These are phyloP conservation scores for Aphrophora alni DNA, from an alignment of 2,888 invertebrate species.

Conservation along the genomic window DNA sequence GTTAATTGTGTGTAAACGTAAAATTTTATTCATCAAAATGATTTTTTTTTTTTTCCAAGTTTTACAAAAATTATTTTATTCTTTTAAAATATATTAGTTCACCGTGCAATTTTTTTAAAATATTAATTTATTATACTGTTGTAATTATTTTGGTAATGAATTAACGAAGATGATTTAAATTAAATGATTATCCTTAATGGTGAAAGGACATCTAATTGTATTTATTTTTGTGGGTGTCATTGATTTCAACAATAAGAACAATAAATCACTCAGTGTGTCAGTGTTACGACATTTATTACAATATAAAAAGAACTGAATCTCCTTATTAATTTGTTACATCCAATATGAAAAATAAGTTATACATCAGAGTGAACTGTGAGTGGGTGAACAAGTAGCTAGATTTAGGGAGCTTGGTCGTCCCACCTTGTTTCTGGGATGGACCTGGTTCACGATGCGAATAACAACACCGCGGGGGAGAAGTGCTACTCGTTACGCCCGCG, in stretches of 20 bases:
- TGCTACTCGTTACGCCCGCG: constrained; percentile 73
- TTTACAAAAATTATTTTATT: too few species aligned
- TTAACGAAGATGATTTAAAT: too few species aligned
- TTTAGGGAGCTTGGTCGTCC: not conserved
- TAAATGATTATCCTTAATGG: too few species aligned
- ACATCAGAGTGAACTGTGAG: not conserved
- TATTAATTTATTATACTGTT: too few species aligned
- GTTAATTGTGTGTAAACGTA: too few species aligned
- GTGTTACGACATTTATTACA: not conserved
- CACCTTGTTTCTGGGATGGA: constrained; percentile 11
- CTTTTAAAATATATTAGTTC: too few species aligned
- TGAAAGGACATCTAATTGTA: too few species aligned
- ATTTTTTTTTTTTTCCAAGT: too few species aligned
- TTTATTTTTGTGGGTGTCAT: too few species aligned
- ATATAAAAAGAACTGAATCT: not conserved
- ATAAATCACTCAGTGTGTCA: not conserved
- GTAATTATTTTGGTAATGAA: too few species aligned
- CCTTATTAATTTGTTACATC: not conserved
- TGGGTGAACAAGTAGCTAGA: not conserved
- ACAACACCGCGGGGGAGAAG: constrained; percentile 58
- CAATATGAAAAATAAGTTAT: not conserved
- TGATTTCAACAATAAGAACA: not conserved
- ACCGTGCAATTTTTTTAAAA: too few species aligned
- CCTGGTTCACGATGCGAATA: constrained; percentile 55
- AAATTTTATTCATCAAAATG: too few species aligned